Evolutionary conservation across 2,113 vertebrate genomes (phyloP), one percentile per base, ranked within the genome.

Genomic region (Aphyosemion australe): DNA sequence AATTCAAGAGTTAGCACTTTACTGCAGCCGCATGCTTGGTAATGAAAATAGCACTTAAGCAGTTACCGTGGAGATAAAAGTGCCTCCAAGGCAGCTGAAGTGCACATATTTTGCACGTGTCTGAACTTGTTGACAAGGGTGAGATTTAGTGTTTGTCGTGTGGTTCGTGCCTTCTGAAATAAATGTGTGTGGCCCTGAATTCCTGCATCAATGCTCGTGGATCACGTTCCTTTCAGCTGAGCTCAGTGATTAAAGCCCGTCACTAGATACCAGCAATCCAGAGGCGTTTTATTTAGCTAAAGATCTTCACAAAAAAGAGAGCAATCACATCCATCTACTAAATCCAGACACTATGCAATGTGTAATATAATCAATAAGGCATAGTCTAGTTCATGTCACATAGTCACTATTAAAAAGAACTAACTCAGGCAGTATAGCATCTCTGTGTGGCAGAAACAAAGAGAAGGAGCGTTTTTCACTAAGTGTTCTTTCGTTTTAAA

Each of bases 251-350:
- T 69, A 78, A 89, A 87, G 69, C 46, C 72, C 77, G 45, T 76
- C 32, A 84, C 46, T 57, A 78, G 54, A 83, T 70, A 70, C 60
- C 69, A 79, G 85, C 77, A 82, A 84, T 70, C 65, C 74, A 85
- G 55, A 85, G 66, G 84, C 80, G 70, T 91, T 91, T 91, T 90
- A 92, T 93, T 92, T 69, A 79, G 65, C 76, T 77, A 59, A 86
- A 83, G 73, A 87, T 77, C 75, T 69, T 88, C 65, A 79, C 82
- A 87, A 66, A 66, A 68, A 67, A 62, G 65, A 39, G 32, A 69
- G 45, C 74, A 70, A 68, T 74, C 61, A 85, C 73, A 83, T 71
- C 62, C 70, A 84, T 63, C 61, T 81, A 84, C 18, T 76, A 80
- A 74, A 71, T 61, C 34, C 37, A 70, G 71, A 74, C 64, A 61